Percentiles rank a stretch among this genome's conserved stretches.
These are phyloP conservation scores for Perca fluviatilis DNA, from an alignment of 2,113 vertebrate genomes.

Conservation along the genomic window DNA sequence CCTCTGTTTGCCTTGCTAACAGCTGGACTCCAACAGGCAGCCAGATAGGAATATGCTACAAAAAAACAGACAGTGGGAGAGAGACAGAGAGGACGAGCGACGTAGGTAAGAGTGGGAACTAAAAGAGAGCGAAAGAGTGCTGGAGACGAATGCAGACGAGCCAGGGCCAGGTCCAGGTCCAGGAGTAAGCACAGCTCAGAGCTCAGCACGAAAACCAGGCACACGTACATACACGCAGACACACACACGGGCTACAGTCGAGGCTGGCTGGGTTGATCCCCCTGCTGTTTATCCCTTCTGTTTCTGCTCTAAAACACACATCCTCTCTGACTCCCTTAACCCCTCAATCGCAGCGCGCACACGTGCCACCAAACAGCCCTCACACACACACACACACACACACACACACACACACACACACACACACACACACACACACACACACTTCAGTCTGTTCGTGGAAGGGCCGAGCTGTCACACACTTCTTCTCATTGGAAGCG, in stretches of 20 bases:
- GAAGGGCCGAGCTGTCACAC: constrained; percentile 64
- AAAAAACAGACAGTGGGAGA: constrained; percentile 10
- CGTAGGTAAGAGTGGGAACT: constrained; percentile 3
- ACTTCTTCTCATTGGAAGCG: constrained; percentile 57
- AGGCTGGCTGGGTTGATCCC: constrained; percentile 69
- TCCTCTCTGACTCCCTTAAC: constrained; percentile 63
- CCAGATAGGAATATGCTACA: constrained; percentile 15
- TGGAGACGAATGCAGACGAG: constrained; percentile 65
- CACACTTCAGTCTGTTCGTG: constrained; percentile 19
- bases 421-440: no score
- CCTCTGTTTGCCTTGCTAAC: constrained; percentile 48
- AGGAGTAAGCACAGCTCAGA: constrained; percentile 69
- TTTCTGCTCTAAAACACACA: constrained; percentile 78
- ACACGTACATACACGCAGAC: no score
- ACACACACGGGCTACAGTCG: constrained; percentile 49
- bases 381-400: constrained; percentile 27
- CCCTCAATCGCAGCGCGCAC: constrained; percentile 40
- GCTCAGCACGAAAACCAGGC: constrained; percentile 59
- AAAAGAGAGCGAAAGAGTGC: constrained; percentile 12
- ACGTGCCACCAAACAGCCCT: not conserved
- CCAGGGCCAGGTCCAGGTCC: constrained; percentile 35
- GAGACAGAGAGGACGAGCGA: constrained; percentile 22
- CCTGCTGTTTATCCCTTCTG: constrained; percentile 74
- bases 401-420: constrained; percentile 20
- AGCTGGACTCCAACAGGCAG: constrained; percentile 59